Base-by-base conservation (phyloP, 2,888 invertebrate species). In the Conchocele bisecta region DNA sequence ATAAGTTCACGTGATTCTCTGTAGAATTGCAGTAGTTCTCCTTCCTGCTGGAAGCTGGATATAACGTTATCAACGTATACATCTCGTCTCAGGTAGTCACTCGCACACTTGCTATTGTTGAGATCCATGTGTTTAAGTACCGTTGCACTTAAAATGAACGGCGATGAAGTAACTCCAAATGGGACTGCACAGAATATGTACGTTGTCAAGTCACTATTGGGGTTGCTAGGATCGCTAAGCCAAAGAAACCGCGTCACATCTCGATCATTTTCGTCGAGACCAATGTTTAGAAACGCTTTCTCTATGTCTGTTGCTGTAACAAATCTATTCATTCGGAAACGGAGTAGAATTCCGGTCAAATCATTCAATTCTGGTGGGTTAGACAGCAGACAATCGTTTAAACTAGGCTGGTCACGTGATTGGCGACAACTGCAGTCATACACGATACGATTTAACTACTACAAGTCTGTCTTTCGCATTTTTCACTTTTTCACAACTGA, bases 51-150 rank as follows among this genome's bases (percentile, higher is more conserved):
- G 41, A 69, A 53, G 35, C 71, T 69, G 13, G 68, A 57, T 17
- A 77, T 5, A 0, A 72, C 57, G 53, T 75, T 71, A 58, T 75
- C 71, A 0, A 71, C 66, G 42, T 79, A 75, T 11, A 75, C 20
- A 46, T 73, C 59, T 13, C 41, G 33, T 15, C 39, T 35, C 17
- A 51, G 11, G 7, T 48, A 42, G 6, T 28, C 15, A 9, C 33
- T 50, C 29, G 57, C 50, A n/a, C n/a, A n/a, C 20, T 33, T 31
- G 28, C 17, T 6, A 17, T 31, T 22, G 39, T 68, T 31, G 13
- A n/a, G 33, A 9, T 59, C 17, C 20, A 61, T 20, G 29, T 60
- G 67, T 29, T 66, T 60, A 3, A 56, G 6, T 13, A 75, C 28
- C 22, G 61, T 65, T 20, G 75, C 66, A 44, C 48, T 42, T 37